Evolutionary conservation across 1,140 invertebrate genomes (phyloP), one percentile per base, ranked within the genome.

Genomic region (Leguminivora glycinivorella): DNA sequence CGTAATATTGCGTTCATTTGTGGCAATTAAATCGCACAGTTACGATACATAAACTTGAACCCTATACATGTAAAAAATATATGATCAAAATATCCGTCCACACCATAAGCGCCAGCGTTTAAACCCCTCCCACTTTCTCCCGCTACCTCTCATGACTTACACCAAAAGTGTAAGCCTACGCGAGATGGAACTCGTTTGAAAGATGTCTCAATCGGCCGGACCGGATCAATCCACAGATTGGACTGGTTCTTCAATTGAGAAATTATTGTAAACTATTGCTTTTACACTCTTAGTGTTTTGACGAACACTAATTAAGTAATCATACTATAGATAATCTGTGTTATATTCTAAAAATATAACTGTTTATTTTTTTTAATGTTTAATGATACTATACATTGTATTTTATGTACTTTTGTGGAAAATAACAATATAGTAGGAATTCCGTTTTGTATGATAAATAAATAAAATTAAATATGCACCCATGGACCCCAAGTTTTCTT

Each of bases 131-230:
- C 7, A 19, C 56, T 29, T 60, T 29, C 25, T 29, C 6, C 67
- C 75, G 77, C 82, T 75, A 26, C 14, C 72, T 77, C 84, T 76
- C 70, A 40, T 75, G 12, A 38, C 67, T 68, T 58, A 47, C 0
- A 25, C 60, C 67, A 72, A 26, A 52, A 74, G 74, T 72, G 74
- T 71, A 76, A 74, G 77, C 81, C 81, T 81, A 83, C 80, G 80
- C 81, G 56, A 69, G 52, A 60, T 60, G 83, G 81, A 90, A 90
- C 88, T 82, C 79, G 87, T 90, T 89, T 77, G 79, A 79, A 67
- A 90, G 88, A 90, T 90, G 87, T 89, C 88, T 90, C 88, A 90
- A 90, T 90, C 86, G 80, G 80, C 82, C 79, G 75, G 79, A 77
- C 82, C 80, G 78, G 85, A 89, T 89, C 88, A 89, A 88, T 90